Evolutionary conservation across 1,140 invertebrate species (phyloP).

Genomic region (Parapsyche elsis): DNA sequence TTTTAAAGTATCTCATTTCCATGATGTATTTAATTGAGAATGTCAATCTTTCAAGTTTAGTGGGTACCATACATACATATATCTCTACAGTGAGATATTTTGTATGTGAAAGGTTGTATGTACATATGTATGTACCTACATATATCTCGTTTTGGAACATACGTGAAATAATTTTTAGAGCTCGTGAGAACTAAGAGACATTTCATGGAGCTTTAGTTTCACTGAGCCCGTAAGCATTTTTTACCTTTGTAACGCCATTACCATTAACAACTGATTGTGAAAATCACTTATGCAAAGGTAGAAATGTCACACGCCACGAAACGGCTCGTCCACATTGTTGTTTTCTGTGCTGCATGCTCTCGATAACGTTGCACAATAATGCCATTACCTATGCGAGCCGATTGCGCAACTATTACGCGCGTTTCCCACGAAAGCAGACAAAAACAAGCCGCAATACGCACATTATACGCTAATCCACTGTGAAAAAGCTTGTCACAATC

Average conservation of each 20-base stretch:
- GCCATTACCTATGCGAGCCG: not conserved
- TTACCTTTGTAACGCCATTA: not conserved
- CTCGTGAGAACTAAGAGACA: not conserved
- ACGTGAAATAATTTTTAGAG: no score
- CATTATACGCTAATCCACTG: no score
- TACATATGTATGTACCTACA: no score
- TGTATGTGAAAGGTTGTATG: no score
- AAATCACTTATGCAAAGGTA: slow-evolving; percentile 22
- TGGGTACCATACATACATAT: no score
- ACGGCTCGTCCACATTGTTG: not conserved
- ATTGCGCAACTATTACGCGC: not conserved
- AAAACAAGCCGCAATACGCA: no score
- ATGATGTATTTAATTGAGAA: no score
- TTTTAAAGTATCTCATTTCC: no score
- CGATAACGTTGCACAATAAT: not conserved
- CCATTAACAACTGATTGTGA: not conserved
- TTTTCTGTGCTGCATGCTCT: not conserved
- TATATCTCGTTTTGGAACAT: no score
- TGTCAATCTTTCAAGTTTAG: no score
- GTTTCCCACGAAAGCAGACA: not conserved
- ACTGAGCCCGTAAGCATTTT: not conserved
- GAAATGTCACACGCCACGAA: not conserved
- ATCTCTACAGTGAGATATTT: no score
- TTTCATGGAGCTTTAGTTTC: not conserved
- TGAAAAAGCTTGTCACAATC: no score